These are phyloP conservation scores for Byasa hedistus DNA, from an alignment of 2,888 invertebrate genomes.

Conservation along the genomic window DNA sequence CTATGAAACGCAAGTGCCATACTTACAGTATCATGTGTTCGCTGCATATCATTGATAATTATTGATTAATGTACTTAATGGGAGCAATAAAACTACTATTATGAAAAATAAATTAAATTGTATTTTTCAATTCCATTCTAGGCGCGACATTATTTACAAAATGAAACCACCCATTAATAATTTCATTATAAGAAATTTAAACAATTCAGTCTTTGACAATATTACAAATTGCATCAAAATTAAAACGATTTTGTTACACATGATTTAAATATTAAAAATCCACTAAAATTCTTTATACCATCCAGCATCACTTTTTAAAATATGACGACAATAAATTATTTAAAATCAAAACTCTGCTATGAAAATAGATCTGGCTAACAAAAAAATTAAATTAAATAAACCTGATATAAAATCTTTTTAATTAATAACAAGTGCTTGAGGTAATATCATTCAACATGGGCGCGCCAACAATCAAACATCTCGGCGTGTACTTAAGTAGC, in stretches of 20 bases:
- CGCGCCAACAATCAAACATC: constrained; percentile 29
- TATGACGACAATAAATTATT: constrained; percentile 17
- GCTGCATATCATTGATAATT: constrained; percentile 22
- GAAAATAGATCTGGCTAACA: constrained; percentile 31
- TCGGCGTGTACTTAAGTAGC: constrained; percentile 15
- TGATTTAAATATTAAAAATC: constrained; percentile 11
- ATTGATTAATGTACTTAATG: constrained; percentile 26
- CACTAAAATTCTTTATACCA: constrained; percentile 6
- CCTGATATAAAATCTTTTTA: constrained; percentile 33
- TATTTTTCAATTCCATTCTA: constrained; percentile 65
- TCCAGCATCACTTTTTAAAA: constrained; percentile 12
- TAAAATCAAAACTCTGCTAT: constrained; percentile 18
- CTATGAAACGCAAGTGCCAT: constrained; percentile 33
- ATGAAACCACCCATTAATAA: constrained; percentile 47
- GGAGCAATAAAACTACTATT: constrained; percentile 54
- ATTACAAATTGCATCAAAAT: constrained; percentile 53
- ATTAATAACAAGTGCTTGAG: constrained; percentile 44
- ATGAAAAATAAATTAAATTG: constrained; percentile 72
- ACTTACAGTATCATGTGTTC: constrained; percentile 34
- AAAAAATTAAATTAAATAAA: constrained; percentile 36
- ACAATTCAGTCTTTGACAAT: constrained; percentile 70
- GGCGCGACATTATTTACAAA: constrained; percentile 58
- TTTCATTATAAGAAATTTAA: constrained; percentile 54
- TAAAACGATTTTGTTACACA: constrained; percentile 26
- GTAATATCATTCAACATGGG: constrained; percentile 35